Base-by-base conservation (phyloP, 30 jellyfish, hydroid and myxozoan species). In the Clytia hemisphaerica region DNA sequence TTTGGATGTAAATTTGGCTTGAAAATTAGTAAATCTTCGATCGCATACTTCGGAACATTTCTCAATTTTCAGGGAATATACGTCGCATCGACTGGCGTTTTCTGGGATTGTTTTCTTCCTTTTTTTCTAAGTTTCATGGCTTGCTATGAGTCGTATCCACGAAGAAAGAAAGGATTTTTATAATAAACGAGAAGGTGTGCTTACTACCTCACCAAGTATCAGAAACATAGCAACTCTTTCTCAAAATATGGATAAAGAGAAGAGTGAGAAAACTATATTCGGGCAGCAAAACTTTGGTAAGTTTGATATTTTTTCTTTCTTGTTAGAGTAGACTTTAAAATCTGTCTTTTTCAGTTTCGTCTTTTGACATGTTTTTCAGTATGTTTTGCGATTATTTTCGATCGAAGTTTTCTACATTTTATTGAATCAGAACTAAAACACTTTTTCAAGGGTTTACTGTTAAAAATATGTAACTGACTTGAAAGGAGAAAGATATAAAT, bases 101-200 rank as follows among this genome's bases (percentile, higher is more conserved):
- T n/a, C 9, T 46, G 19, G 19, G 24, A 2, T 46, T 9, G 10
- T 3, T n/a, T 27, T 31, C 30, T n/a, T 2, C 24, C 54, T 12
- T 21, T 42, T 12, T 42, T 12, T 12, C 19, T 12, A 16, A 42
- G 0, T 42, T 58, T 32, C 67, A 85, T 88, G 94, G 97, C 74
- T 78, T 88, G 94, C 84, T 73, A 91, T 91, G 99, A 91, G 78
- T 64, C 94, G 95, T 29, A 83, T 93, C 18, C 99, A 91, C 74
- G 99, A 91, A 61, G 99, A 91, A 67, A 80, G 99, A 50, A 86
- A 70, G 71, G 92, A 83, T 57, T 69, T 25, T 48, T 45, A 50
- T 45, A 45, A 45, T 24, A 31, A 63, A 29, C 89, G 99, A 70
- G 91, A 64, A 47, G 97, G 94, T 83, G 95, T 76, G 93, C 77